These are phyloP conservation scores for Trematomus bernacchii DNA, from an alignment of 2,797 vertebrate genomes.

Conservation along the genomic window DNA sequence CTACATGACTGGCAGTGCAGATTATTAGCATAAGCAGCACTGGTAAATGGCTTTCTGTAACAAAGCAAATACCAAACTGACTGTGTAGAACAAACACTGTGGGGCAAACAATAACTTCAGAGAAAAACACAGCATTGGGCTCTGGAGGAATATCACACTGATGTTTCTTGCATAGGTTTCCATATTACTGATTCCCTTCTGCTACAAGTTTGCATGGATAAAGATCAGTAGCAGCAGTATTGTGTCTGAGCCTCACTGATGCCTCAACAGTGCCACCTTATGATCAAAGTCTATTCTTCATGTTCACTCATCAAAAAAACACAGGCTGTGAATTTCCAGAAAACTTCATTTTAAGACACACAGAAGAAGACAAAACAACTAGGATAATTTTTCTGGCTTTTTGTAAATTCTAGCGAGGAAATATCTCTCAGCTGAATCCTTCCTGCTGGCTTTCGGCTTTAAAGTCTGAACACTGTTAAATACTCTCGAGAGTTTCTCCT, in stretches of 20 bases:
- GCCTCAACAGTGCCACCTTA: conserved; percentile 86
- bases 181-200: conserved; percentile 58
- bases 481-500: conserved; percentile 80
- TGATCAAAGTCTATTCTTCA: conserved; percentile 51
- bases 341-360: background rate
- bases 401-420: conserved; percentile 88
- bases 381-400: conserved; percentile 46
- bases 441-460: conserved; percentile 93
- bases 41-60: conserved; percentile 72
- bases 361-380: too few relatives aligned
- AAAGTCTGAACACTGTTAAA: conserved; percentile 87
- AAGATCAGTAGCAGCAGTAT: conserved; percentile 12
- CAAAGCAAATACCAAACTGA: conserved; percentile 69
- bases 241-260: conserved; percentile 42
- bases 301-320: conserved; percentile 21
- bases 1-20: conserved; percentile 76
- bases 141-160: conserved; percentile 62
- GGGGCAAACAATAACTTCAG: conserved; percentile 67
- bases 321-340: background rate
- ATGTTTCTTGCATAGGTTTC: conserved; percentile 61
- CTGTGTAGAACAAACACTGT: conserved; percentile 66
- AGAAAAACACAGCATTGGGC: conserved; percentile 45
- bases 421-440: conserved; percentile 92
- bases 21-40: conserved; percentile 72
- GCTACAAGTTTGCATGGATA: conserved; percentile 47